phyloP scores from a whole-genome alignment of 2,797 vertebrate species.

The Nasua narica region DNA sequence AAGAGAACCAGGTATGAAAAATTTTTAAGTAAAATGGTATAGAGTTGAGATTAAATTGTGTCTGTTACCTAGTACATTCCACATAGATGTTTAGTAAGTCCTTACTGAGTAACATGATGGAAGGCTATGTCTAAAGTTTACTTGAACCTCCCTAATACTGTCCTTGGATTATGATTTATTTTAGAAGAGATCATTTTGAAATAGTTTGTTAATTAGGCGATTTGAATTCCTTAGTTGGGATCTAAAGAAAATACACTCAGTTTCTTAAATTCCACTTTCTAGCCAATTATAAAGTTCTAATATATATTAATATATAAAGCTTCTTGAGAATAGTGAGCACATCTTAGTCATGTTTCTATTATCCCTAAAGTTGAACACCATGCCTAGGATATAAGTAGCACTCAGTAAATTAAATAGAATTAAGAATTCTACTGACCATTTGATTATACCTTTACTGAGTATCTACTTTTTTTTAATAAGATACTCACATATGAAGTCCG shows the following conservation, averaged over 20 bases:
- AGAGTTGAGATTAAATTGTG: neutral
- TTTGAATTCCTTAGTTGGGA: slow-evolving; percentile 5
- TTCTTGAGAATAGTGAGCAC: neutral
- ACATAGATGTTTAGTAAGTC: neutral
- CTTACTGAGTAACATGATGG: neutral
- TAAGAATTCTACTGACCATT: neutral
- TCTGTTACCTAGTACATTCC: neutral
- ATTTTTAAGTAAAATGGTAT: neutral
- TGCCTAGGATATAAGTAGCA: neutral
- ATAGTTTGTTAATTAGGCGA: neutral
- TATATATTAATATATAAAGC: neutral
- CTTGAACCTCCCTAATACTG: neutral
- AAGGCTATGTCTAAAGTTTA: neutral
- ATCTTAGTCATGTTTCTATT: neutral
- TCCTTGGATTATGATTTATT: slow-evolving; percentile 17
- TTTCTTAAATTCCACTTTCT: neutral
- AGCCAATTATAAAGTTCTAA: neutral
- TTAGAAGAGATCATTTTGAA: slow-evolving; percentile 26
- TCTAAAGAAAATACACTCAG: neutral
- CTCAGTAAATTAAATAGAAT: neutral
- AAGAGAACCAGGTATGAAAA: slow-evolving; percentile 76
- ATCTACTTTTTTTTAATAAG: neutral
- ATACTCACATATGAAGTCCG: neutral
- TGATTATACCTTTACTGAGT: neutral
- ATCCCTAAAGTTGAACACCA: neutral